Percentiles rank a stretch among this genome's conserved stretches.
Conservation (phyloP, 2,888 invertebrate genomes). For the Cerceris ruficornis region DNA sequence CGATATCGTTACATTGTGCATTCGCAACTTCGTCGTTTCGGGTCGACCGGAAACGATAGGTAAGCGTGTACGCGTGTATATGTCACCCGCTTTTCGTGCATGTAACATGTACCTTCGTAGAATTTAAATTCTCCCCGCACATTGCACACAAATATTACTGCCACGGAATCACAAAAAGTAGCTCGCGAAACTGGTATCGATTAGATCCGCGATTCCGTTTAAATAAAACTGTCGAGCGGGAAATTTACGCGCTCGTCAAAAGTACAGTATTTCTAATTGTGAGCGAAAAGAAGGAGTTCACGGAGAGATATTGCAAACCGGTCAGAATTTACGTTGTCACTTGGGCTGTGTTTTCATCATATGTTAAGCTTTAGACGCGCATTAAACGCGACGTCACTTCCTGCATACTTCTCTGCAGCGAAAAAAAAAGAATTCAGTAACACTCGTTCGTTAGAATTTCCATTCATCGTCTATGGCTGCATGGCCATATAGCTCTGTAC, state of each 20-base stretch:
- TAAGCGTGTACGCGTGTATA: neutral
- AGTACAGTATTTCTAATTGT: neutral
- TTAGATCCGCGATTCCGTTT: neutral
- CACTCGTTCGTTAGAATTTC: no score
- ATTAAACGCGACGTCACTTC: no score
- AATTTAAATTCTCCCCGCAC: conserved; percentile 1
- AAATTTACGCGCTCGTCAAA: neutral
- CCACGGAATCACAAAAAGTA: neutral
- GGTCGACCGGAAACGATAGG: neutral
- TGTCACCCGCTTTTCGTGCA: neutral
- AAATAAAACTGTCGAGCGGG: neutral
- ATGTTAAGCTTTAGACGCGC: no score
- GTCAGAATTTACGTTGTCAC: neutral
- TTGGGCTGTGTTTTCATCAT: no score
- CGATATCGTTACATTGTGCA: neutral
- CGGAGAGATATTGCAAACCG: conserved; percentile 17
- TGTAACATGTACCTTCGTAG: neutral
- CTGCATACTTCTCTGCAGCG: no score
- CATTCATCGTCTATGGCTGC: no score
- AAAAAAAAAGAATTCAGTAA: no score
- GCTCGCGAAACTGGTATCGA: neutral
- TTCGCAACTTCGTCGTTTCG: neutral
- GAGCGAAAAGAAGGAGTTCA: neutral
- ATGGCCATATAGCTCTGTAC: no score
- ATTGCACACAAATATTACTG: neutral